phyloP scores from a whole-genome alignment of 2,888 invertebrate species.

The Leptinotarsa haldemani region DNA sequence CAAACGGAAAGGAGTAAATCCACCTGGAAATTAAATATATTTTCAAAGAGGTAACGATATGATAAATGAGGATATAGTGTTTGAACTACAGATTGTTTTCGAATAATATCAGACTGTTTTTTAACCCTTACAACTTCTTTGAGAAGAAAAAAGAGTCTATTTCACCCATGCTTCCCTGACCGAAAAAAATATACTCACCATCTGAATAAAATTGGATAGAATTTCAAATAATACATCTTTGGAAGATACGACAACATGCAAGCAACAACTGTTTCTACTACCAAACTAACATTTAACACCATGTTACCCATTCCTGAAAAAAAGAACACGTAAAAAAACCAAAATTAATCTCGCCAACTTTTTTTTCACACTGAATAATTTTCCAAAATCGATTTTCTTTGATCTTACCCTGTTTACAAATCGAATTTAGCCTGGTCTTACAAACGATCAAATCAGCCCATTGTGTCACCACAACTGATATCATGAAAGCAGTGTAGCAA shows the following conservation, averaged over 20 bases:
- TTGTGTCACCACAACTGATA: conserved; percentile 83
- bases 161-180: not conserved
- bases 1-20: conserved; percentile 78
- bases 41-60: not conserved
- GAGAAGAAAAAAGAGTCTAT: too few relatives aligned
- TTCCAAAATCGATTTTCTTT: not conserved
- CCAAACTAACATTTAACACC: conserved; percentile 72
- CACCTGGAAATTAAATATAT: conserved; percentile 53
- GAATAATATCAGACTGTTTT: too few relatives aligned
- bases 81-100: too few relatives aligned
- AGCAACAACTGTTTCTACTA: conserved; percentile 75
- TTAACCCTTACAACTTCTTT: too few relatives aligned
- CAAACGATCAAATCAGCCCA: conserved; percentile 84
- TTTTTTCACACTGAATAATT: not conserved
- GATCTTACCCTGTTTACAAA: conserved; percentile 74
- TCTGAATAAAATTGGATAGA: conserved; percentile 75
- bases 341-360: not conserved
- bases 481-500: conserved; percentile 86
- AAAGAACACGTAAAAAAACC: not conserved
- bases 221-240: conserved; percentile 72
- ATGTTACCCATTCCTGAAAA: conserved; percentile 74
- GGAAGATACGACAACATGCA: conserved; percentile 77
- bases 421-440: conserved; percentile 81
- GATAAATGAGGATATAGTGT: not conserved
- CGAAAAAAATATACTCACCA: conserved; percentile 64